Evolutionary conservation across 2,797 vertebrate species (phyloP), one percentile per base, ranked within the genome.

Genomic region (Sebastes baramenuke): DNA sequence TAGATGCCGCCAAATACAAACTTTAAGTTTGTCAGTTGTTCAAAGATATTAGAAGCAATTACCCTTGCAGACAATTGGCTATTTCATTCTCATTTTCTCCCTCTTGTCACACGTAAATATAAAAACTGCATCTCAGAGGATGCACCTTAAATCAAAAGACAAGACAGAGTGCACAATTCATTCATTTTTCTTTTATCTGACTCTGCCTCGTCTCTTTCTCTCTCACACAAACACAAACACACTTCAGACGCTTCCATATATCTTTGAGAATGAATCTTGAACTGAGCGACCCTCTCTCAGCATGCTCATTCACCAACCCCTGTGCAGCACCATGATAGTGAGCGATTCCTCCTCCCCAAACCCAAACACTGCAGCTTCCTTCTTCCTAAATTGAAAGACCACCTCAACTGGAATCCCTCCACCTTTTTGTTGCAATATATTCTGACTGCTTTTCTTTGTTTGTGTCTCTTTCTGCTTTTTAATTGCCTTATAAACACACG

Each of bases 251-350:
- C 72, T 78, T 66, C 77, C 55, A 67, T 75, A 67, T 72, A 80
- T 78, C 60, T 82, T 24, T 20, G 73, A 52, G 80, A 75, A 67
- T 64, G 36, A 74, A 72, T 65, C 54, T 29, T 69, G 79, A 64
- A 77, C 32, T 1, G 70, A 84, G 24, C 14, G 2, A 11, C 52
- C 66, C 30, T 52, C 25, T 52, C 54, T 27, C 72, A 62, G 60
- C 56, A 1, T 67, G 79, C 58, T 74, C 54, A 61, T n/a, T 4
- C 61, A 54, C 66, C 66, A 64, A 25, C 73, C 8, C 18, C 77
- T 54, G 64, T 64, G 71, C 64, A 24, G 24, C 77, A 38, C 62
- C 36, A 60, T 67, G 38, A 75, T 8, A 54, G 77, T 30, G 36
- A 73, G 61, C 54, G 11, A 67, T 13, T 66, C 38, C 67, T 54